Evolutionary conservation across 2,113 vertebrate species (phyloP).

Genomic region (Papio anubis): DNA sequence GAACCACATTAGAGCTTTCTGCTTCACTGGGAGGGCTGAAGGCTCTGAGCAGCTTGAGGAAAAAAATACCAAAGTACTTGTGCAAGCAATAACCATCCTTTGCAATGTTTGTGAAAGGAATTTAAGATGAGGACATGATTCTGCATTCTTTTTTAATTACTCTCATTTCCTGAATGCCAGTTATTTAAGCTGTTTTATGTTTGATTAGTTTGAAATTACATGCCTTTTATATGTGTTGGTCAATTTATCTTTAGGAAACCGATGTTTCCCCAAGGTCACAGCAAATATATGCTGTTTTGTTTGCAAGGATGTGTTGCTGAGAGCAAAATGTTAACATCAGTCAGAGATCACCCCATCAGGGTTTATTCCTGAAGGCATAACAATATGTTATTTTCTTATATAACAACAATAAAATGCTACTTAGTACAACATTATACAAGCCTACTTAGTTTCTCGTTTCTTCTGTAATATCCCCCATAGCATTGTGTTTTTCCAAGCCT

Average conservation of each 20-base stretch:
- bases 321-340: conserved; percentile 54
- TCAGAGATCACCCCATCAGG: conserved; percentile 36
- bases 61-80: background rate
- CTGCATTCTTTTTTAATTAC: conserved; percentile 51
- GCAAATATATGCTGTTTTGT: conserved; percentile 58
- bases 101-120: background rate
- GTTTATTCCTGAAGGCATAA: conserved; percentile 37
- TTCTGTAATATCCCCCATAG: conserved; percentile 41
- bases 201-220: conserved; percentile 59
- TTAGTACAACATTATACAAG: conserved; percentile 59
- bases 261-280: conserved; percentile 71
- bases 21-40: background rate
- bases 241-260: conserved; percentile 79
- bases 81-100: background rate
- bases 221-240: conserved; percentile 57
- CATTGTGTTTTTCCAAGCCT: conserved; percentile 29
- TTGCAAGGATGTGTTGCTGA: conserved; percentile 58
- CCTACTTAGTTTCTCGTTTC: conserved; percentile 48
- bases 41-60: background rate
- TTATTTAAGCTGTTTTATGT: conserved; percentile 61
- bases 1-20: background rate
- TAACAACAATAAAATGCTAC: conserved; percentile 62
- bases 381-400: conserved; percentile 69
- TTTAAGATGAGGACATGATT: conserved; percentile 64
- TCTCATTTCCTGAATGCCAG: conserved; percentile 68